A percentile compares a stretch with the other conserved stretches of the same genome.
These are phyloP conservation scores for Endomychus coccineus DNA, from an alignment of 2,888 invertebrate species.

Conservation along the genomic window DNA sequence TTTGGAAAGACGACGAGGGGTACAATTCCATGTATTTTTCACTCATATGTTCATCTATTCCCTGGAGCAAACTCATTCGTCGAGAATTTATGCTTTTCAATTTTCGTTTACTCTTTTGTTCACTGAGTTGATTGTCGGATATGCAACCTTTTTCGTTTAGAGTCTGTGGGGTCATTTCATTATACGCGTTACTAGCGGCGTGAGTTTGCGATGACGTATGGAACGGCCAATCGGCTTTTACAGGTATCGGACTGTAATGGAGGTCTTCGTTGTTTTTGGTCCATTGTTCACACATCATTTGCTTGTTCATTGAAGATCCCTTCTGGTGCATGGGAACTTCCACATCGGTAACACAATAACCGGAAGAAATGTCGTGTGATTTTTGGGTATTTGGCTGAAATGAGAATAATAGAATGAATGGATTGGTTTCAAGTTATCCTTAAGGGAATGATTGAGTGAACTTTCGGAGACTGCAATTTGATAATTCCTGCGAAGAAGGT, in stretches of 20 bases:
- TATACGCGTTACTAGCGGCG: too few relatives aligned
- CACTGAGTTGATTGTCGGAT: slow-evolving; percentile 4
- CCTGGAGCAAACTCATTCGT: slow-evolving; percentile 9
- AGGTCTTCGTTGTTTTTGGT: slow-evolving; percentile 9
- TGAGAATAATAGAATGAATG: too few relatives aligned
- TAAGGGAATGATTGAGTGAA: too few relatives aligned
- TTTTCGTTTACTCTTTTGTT: slow-evolving; percentile 4
- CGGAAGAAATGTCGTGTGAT: too few relatives aligned
- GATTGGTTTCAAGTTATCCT: too few relatives aligned
- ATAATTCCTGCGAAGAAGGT: too few relatives aligned
- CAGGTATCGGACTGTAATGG: background rate
- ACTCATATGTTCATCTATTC: slow-evolving; percentile 8
- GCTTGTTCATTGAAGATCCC: slow-evolving; percentile 10
- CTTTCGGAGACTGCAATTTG: too few relatives aligned
- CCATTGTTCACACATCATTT: slow-evolving; percentile 14
- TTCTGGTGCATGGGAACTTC: too few relatives aligned
- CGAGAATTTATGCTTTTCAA: slow-evolving; percentile 9
- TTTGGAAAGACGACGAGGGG: too few relatives aligned
- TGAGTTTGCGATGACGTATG: slow-evolving; percentile 4
- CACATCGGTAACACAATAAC: too few relatives aligned
- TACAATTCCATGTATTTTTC: slow-evolving; percentile 7
- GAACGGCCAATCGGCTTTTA: slow-evolving; percentile 9
- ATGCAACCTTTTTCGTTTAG: background rate
- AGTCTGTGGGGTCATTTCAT: too few relatives aligned
- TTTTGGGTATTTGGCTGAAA: too few relatives aligned